phyloP scores from a whole-genome alignment of 1,140 invertebrate species.

The Leptopilina clavipes region DNA sequence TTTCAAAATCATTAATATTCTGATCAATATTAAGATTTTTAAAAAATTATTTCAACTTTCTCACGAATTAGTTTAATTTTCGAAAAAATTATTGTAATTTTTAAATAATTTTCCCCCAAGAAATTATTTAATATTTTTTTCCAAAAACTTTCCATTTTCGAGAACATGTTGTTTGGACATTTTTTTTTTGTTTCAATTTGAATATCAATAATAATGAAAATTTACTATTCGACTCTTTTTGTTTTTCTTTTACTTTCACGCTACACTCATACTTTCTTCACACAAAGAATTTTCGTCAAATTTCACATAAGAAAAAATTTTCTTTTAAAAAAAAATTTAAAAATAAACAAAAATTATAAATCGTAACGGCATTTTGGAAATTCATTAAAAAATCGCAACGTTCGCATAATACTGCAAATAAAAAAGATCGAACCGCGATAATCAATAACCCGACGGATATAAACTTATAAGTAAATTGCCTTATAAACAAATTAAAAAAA shows the following conservation, averaged over 20 bases:
- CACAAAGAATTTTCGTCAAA: background rate
- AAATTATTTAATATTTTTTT: background rate
- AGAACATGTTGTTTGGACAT: background rate
- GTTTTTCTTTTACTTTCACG: background rate
- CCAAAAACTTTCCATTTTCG: background rate
- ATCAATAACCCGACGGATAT: conserved; percentile 42
- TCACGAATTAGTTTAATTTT: too few relatives aligned
- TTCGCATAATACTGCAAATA: conserved; percentile 29
- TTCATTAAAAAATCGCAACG: conserved; percentile 35
- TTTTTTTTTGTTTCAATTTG: background rate
- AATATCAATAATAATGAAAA: conserved; percentile 23
- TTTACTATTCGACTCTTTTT: background rate
- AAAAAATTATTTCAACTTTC: too few relatives aligned
- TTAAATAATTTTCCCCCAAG: too few relatives aligned
- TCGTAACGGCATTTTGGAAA: conserved; percentile 10
- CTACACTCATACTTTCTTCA: conserved; percentile 39
- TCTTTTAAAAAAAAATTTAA: too few relatives aligned
- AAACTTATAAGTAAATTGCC: conserved; percentile 8
- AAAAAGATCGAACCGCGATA: conserved; percentile 38
- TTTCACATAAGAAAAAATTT: background rate
- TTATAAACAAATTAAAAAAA: background rate
- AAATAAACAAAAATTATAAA: background rate
- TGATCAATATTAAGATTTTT: too few relatives aligned
- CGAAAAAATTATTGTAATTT: too few relatives aligned
- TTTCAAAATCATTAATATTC: too few relatives aligned